Conservation (phyloP, 2,797 vertebrate genomes). For the Cirrhinus molitorella region DNA sequence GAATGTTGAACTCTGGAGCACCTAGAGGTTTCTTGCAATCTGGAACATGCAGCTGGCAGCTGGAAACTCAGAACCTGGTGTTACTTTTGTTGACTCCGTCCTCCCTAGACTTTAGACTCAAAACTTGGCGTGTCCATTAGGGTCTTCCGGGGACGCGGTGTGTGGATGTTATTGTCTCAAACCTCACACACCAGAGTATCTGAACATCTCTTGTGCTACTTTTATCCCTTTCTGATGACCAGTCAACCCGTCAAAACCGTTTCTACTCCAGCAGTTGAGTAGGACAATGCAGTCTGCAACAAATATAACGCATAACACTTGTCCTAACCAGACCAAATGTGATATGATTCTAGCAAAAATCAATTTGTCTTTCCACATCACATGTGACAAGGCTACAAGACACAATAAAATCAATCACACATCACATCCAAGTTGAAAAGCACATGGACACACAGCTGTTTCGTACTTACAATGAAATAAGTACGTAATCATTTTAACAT, state of each 20-base stretch:
- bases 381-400: not conserved
- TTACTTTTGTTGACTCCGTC: slow-evolving; percentile 6
- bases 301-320: not conserved
- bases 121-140: not conserved
- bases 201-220: slow-evolving; percentile 1
- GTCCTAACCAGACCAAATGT: not conserved
- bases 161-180: slow-evolving; percentile 23
- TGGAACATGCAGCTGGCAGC: slow-evolving; percentile 30
- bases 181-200: not conserved
- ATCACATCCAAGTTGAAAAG: not conserved
- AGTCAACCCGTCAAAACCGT: not conserved
- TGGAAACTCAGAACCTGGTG: slow-evolving; percentile 15
- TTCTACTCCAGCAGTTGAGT: not conserved
- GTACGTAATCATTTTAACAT: not conserved
- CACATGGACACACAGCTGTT: not conserved
- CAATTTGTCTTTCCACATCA: not conserved
- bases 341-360: not conserved
- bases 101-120: not conserved
- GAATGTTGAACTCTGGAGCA: slow-evolving; percentile 8
- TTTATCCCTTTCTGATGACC: not conserved
- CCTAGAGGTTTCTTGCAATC: slow-evolving; percentile 12
- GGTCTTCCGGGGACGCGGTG: not conserved
- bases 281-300: not conserved
- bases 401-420: not conserved
- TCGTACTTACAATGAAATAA: not conserved